phyloP scores from a whole-genome alignment of 2,888 invertebrate species.

The Gordius sp. region DNA sequence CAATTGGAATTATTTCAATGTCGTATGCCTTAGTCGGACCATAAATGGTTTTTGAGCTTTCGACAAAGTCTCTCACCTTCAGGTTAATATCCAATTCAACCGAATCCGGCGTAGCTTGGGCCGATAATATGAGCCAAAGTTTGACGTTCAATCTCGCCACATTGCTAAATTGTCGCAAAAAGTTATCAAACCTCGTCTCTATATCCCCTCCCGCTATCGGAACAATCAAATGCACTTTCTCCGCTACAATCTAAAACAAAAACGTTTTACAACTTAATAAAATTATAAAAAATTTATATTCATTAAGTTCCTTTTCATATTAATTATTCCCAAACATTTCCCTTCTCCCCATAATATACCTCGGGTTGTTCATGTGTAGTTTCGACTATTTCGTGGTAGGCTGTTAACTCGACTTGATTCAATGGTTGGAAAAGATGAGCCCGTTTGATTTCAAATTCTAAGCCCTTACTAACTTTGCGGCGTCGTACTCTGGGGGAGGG shows the following conservation, averaged over 20 bases:
- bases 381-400: background rate
- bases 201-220: background rate
- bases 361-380: too few relatives aligned
- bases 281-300: background rate
- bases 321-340: too few relatives aligned
- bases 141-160: background rate
- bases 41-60: background rate
- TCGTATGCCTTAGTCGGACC: background rate
- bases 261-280: background rate
- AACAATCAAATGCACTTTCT: background rate
- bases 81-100: background rate
- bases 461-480: too few relatives aligned
- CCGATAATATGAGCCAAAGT: background rate
- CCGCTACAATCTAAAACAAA: background rate
- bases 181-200: background rate
- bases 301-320: too few relatives aligned
- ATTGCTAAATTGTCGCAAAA: background rate
- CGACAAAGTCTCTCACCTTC: conserved; percentile 3
- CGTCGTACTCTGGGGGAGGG: too few relatives aligned
- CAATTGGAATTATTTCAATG: background rate
- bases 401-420: background rate
- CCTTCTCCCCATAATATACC: too few relatives aligned
- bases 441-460: background rate
- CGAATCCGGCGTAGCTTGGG: background rate
- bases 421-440: background rate